Percentiles rank a stretch among this genome's conserved stretches.
Conservation (phyloP, 2,888 invertebrate genomes). For the Eueremaeus valkanovi region DNA sequence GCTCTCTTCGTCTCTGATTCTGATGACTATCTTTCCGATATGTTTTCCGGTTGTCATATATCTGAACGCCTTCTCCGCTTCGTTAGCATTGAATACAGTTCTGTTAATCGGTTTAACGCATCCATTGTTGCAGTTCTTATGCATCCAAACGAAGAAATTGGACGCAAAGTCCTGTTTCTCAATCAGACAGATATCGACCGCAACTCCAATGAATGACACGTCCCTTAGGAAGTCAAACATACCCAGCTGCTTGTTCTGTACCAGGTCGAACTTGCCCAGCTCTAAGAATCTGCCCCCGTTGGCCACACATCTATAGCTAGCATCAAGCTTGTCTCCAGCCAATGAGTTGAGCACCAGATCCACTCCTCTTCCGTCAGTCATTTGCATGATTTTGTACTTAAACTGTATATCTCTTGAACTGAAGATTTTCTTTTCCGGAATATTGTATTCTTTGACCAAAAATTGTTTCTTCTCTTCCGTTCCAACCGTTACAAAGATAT, state of each 20-base stretch:
- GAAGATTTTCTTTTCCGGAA: slow-evolving; percentile 74
- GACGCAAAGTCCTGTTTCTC: slow-evolving; percentile 51
- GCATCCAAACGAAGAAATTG: slow-evolving; percentile 83
- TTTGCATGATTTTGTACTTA: slow-evolving; percentile 77
- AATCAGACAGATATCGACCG: slow-evolving; percentile 64
- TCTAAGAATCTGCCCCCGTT: slow-evolving; percentile 91
- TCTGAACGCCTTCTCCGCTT: slow-evolving; percentile 84
- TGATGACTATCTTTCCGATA: slow-evolving; percentile 81
- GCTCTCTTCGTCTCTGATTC: slow-evolving; percentile 76
- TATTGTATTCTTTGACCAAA: slow-evolving; percentile 73
- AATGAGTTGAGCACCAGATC: slow-evolving; percentile 93
- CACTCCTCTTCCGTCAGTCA: slow-evolving; percentile 81
- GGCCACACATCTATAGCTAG: slow-evolving; percentile 84
- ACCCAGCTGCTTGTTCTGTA: slow-evolving; percentile 72
- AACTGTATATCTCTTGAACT: slow-evolving; percentile 87
- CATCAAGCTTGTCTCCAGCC: slow-evolving; percentile 90
- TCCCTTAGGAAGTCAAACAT: slow-evolving; percentile 54
- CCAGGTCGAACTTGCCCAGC: slow-evolving; percentile 95
- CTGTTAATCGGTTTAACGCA: slow-evolving; percentile 85
- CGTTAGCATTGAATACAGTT: slow-evolving; percentile 76
- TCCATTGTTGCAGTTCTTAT: slow-evolving; percentile 80
- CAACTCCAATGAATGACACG: slow-evolving; percentile 55
- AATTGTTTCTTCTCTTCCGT: slow-evolving; percentile 75
- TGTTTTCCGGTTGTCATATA: slow-evolving; percentile 96
- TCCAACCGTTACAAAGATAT: slow-evolving; percentile 84